Percentiles rank a stretch among this genome's conserved stretches.
Evolutionary conservation across 30 jellyfish, hydroid and myxozoan genomes (phyloP).

Genomic region (Morbakka virulenta): DNA sequence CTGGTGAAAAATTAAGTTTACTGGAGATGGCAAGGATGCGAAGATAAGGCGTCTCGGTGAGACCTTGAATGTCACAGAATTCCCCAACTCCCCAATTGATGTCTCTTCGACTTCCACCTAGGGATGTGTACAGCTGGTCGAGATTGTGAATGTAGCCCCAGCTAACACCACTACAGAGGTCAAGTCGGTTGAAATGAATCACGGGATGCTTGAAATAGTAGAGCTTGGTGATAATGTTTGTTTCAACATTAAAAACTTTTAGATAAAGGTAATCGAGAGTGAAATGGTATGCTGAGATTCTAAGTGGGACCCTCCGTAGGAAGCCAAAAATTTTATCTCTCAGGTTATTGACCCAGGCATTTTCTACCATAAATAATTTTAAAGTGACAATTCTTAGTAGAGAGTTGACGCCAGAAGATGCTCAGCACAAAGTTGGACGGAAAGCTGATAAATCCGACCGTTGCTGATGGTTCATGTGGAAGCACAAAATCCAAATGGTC

Average conservation of each 20-base stretch:
- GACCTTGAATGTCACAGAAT: conserved; percentile 67
- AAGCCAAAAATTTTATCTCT: conserved; percentile 80
- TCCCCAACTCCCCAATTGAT: conserved; percentile 71
- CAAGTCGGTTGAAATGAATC: conserved; percentile 98
- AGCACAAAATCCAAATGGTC: too few relatives aligned
- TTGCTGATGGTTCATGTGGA: too few relatives aligned
- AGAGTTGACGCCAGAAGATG: too few relatives aligned
- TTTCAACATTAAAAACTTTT: conserved; percentile 90
- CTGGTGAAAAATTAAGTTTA: conserved; percentile 84
- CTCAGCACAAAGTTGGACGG: too few relatives aligned
- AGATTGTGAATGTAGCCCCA: conserved; percentile 90
- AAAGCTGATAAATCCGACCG: too few relatives aligned
- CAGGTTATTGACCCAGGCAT: too few relatives aligned
- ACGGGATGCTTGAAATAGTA: conserved; percentile 80
- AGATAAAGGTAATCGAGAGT: conserved; percentile 89
- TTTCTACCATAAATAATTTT: too few relatives aligned
- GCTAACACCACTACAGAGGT: conserved; percentile 95
- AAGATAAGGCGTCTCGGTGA: conserved; percentile 54
- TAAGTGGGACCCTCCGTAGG: conserved; percentile 93
- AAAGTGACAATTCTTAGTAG: background rate
- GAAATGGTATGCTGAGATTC: conserved; percentile 97
- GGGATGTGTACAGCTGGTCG: conserved; percentile 95
- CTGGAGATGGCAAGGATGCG: conserved; percentile 18
- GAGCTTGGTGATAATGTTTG: conserved; percentile 99
- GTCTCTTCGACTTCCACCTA: conserved; percentile 96